Evolutionary conservation across 2,888 invertebrate species (phyloP).

Genomic region (Brenthis daphne): DNA sequence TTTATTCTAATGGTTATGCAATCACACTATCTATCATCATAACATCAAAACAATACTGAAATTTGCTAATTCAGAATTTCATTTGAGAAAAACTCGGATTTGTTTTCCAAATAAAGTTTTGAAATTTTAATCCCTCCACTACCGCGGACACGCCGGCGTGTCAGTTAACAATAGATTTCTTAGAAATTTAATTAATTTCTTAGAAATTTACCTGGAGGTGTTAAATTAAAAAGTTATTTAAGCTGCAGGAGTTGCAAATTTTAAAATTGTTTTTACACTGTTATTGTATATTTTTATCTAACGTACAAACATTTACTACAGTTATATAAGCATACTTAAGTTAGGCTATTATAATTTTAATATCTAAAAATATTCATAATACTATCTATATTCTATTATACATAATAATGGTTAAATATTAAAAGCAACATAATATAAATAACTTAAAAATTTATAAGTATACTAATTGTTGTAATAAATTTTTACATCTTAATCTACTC

Average conservation of each 20-base stretch:
- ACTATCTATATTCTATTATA: background rate
- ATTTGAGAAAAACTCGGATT: no score
- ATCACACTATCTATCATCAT: constrained; percentile 13
- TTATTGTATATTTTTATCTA: no score
- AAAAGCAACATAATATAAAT: constrained; percentile 12
- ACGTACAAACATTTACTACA: background rate
- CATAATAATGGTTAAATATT: background rate
- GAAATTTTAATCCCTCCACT: no score
- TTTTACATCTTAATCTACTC: constrained; percentile 29
- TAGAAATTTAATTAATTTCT: no score
- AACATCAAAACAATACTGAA: background rate
- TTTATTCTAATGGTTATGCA: constrained; percentile 14
- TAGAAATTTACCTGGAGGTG: no score
- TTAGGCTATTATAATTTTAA: background rate
- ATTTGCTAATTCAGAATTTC: background rate
- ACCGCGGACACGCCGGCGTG: no score
- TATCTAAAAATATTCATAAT: constrained; percentile 10
- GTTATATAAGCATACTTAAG: background rate
- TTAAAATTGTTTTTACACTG: no score
- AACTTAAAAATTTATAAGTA: background rate
- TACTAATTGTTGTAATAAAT: background rate
- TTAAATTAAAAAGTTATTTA: no score
- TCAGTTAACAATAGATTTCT: no score
- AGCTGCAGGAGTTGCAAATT: no score
- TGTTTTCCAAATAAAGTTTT: no score